Evolutionary conservation across 1,140 invertebrate genomes (phyloP), one percentile per base, ranked within the genome.

Genomic region (Coelopa frigida): DNA sequence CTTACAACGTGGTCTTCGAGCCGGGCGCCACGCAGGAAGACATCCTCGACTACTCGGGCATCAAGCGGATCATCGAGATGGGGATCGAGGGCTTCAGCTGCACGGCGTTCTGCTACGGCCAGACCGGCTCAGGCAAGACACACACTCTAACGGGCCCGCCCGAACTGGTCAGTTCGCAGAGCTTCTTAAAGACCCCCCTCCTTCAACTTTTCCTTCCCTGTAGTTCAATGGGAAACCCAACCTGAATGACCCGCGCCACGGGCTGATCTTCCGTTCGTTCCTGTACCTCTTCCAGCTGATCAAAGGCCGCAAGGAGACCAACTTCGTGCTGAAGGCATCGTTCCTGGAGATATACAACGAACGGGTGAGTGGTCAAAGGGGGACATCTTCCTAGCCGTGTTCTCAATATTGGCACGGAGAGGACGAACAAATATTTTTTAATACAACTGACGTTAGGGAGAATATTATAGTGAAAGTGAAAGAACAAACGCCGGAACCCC

Each of bases 331-430:
- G 24, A 92, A 92, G 68, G 86, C 94, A 44, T 94, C 91, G 52
- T 93, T 94, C 73, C 73, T 98, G 50, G 92, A 95, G 76, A 94
- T 95, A 46, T 95, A 95, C 70, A 95, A 95, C 64, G 92, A 95
- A 76, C 91, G 94, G 77, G 89, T 94, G 57, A 54, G 57, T 51
- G n/a, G n/a, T n/a, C n/a, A n/a, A n/a, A n/a, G n/a, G n/a, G n/a
- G n/a, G n/a, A n/a, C n/a, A n/a, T n/a, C n/a, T n/a, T n/a, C n/a
- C n/a, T n/a, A n/a, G n/a, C n/a, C n/a, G n/a, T n/a, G n/a, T n/a
- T n/a, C n/a, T n/a, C n/a, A n/a, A n/a, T n/a, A n/a, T n/a, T n/a
- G n/a, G n/a, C n/a, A n/a, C n/a, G n/a, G n/a, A n/a, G n/a, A n/a
- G n/a, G n/a, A n/a, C n/a, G n/a, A n/a, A n/a, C n/a, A n/a, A n/a